Base-by-base conservation (phyloP, 2,797 vertebrate genomes). In the Poeciliopsis paucimaculata region DNA sequence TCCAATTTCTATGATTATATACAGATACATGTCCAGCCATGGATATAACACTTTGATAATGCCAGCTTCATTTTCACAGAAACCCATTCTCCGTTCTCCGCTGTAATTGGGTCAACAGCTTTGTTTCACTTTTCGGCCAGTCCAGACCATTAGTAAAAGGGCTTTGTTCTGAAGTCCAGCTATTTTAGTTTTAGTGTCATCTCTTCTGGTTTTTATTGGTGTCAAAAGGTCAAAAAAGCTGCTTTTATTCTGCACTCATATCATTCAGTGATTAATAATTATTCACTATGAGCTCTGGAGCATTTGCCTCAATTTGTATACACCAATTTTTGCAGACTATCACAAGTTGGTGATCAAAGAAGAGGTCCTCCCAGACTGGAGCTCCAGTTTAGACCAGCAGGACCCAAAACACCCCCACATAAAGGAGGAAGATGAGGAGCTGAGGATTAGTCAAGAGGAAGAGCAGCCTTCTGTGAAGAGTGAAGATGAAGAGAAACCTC, bases 391-490 rank as follows among this genome's bases (percentile, higher is more conserved):
- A 26, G 47, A 39, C 23, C 45, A 3, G 3, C 18, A 70, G 28
- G 60, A 81, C 20, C 12, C 46, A 64, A 23, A 57, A 18, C 31
- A 7, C 2, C 7, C 68, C 31, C 39, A 46, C 49, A 47, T 77
- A 46, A 77, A 77, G 68, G 43, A 76, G 53, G 79, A 81, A 60
- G 66, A 76, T 36, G 75, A 77, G 46, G 75, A 73, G n/a, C 75
- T 73, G 15, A 73, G 75, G 80, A 57, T n/a, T 49, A 47, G 23
- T 5, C 57, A 66, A 10, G 11, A 46, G 39, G 39, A 31, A 68
- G 57, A 77, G 31, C 57, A 55, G 39, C 47, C 36, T 55, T 23
- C 34, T 47, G 15, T 77, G 28, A 77, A 73, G 72, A 64, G 31
- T 23, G 70, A 77, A 0, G 55, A 64, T 31, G 71, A 73, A 28